These are phyloP conservation scores for Grapholita molesta DNA, from an alignment of 1,140 invertebrate species.

Conservation along the genomic window DNA sequence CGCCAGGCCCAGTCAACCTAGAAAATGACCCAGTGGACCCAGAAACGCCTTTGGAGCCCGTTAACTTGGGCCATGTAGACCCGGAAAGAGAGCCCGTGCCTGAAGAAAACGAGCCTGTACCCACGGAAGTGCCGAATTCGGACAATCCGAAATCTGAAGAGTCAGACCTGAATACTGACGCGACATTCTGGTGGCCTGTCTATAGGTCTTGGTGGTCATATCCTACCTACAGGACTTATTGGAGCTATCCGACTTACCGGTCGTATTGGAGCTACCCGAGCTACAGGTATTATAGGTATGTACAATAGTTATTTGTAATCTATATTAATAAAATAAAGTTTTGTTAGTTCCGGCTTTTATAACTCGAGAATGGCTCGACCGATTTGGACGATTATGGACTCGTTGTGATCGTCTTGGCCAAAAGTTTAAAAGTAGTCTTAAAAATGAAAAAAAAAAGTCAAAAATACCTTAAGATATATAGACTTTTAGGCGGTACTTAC, in stretches of 20 bases:
- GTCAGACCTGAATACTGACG: conserved; percentile 31
- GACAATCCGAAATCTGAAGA: conserved; percentile 5
- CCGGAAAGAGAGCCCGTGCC: background rate
- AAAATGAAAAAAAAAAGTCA: too few relatives aligned
- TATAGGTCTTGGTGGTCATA: conserved; percentile 10
- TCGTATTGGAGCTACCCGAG: background rate
- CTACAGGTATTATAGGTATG: conserved; percentile 22
- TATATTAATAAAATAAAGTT: too few relatives aligned
- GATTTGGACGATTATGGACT: too few relatives aligned
- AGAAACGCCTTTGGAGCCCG: background rate
- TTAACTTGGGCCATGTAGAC: too few relatives aligned
- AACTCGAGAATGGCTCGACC: too few relatives aligned
- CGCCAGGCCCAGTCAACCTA: background rate
- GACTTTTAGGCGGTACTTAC: too few relatives aligned
- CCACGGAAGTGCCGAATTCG: background rate
- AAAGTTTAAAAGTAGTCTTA: too few relatives aligned
- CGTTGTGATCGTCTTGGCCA: too few relatives aligned
- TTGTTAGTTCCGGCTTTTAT: too few relatives aligned
- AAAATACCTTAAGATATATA: too few relatives aligned
- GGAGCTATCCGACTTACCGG: background rate
- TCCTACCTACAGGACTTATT: background rate
- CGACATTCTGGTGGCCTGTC: conserved; percentile 28
- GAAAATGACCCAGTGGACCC: background rate
- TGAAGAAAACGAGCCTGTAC: background rate
- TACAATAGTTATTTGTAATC: too few relatives aligned